phyloP scores from a whole-genome alignment of 2,113 vertebrate genomes.

The Raja brachyura region DNA sequence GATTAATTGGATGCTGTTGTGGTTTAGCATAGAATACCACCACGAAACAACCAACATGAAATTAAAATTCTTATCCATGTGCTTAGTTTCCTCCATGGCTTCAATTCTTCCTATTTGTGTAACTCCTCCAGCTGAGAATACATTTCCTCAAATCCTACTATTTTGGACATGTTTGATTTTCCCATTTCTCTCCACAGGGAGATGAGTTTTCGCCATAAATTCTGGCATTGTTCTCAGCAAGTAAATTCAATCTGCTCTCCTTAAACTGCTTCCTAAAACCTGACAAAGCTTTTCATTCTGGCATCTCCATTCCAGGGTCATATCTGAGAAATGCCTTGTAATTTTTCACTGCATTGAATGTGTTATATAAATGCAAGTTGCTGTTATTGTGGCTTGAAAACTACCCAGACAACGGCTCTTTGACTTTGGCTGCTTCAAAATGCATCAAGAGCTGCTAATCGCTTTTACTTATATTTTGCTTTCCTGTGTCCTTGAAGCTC shows the following conservation, averaged over 20 bases:
- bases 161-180: not conserved
- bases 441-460: not conserved
- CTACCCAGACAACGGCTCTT: not conserved
- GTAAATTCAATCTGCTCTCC: not conserved
- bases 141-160: not conserved
- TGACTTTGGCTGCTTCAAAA: not conserved
- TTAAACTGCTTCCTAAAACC: not conserved
- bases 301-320: not conserved
- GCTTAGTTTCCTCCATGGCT: not conserved
- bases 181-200: not conserved
- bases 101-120: not conserved
- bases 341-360: not conserved
- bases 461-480: not conserved
- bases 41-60: not conserved
- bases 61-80: not conserved
- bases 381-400: not conserved
- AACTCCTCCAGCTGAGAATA: not conserved
- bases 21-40: not conserved
- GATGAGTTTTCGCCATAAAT: not conserved
- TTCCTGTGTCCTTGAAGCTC: not conserved
- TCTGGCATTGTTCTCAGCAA: not conserved
- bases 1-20: not conserved
- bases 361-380: not conserved
- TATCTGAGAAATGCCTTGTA: not conserved
- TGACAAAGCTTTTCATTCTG: not conserved